A percentile compares a stretch with the other conserved stretches of the same genome.
These are phyloP conservation scores for Sebastes reedi DNA, from an alignment of 2,797 vertebrate species.

Conservation along the genomic window DNA sequence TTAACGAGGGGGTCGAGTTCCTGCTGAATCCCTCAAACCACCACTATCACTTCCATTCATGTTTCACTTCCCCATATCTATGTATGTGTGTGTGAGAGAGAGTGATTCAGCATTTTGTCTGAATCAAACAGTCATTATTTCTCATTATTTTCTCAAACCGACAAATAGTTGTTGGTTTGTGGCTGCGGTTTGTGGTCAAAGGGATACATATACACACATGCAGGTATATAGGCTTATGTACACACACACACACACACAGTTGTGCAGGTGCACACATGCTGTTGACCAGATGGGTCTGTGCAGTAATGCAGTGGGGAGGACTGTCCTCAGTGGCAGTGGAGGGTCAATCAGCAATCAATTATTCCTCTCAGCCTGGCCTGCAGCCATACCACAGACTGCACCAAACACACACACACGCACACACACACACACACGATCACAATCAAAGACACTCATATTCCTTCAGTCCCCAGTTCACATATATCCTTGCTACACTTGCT, in stretches of 20 bases:
- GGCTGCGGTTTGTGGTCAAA: constrained; percentile 26
- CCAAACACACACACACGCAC: constrained; percentile 25
- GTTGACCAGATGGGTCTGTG: constrained; percentile 53
- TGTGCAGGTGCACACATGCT: constrained; percentile 16
- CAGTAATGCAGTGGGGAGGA: constrained; percentile 69
- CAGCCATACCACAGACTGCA: constrained; percentile 66
- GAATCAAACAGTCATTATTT: constrained; percentile 21
- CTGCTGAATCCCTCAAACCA: constrained; percentile 62
- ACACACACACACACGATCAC: background rate
- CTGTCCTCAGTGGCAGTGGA: constrained; percentile 64
- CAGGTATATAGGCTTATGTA: background rate
- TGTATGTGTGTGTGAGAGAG: constrained; percentile 1
- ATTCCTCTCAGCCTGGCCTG: constrained; percentile 73
- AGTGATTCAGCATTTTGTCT: constrained; percentile 44
- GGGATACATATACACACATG: background rate
- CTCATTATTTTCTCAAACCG: constrained; percentile 22
- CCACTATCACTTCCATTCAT: constrained; percentile 57
- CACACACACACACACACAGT: background rate
- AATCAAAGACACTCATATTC: constrained; percentile 4
- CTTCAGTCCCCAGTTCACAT: background rate
- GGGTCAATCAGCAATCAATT: constrained; percentile 81
- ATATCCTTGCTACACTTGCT: no score
- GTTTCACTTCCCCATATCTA: constrained; percentile 49
- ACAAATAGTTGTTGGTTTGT: constrained; percentile 11
- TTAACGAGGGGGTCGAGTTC: constrained; percentile 54